A percentile compares a stretch with the other conserved stretches of the same genome.
These are phyloP conservation scores for Oncorhynchus gorbuscha DNA, from an alignment of 2,113 vertebrate genomes.

Conservation along the genomic window DNA sequence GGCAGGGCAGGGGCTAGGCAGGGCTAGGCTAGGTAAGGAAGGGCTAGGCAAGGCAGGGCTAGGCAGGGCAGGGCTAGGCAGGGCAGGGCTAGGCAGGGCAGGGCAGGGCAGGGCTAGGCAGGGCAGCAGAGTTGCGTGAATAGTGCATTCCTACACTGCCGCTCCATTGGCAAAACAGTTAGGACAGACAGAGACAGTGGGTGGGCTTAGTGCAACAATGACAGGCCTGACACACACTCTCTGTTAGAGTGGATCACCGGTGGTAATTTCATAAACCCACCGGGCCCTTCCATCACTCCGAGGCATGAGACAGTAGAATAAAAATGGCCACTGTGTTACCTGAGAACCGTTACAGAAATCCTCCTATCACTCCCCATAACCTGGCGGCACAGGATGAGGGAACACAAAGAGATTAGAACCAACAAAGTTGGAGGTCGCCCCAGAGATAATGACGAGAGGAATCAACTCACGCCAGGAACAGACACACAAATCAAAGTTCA, in stretches of 20 bases:
- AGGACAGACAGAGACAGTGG: slow-evolving; percentile 3
- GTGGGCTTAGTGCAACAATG: slow-evolving; percentile 22
- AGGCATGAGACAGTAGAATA: slow-evolving; percentile 21
- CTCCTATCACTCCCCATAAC: slow-evolving; percentile 8
- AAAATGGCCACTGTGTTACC: slow-evolving; percentile 14
- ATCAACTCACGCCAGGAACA: slow-evolving; percentile 1
- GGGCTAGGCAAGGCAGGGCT: slow-evolving; percentile 39
- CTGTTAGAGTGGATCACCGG: slow-evolving; percentile 18
- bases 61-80: too few relatives aligned
- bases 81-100: too few relatives aligned
- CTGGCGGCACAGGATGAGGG: not conserved
- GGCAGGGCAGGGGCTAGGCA: slow-evolving; percentile 33
- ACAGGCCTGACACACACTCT: slow-evolving; percentile 2
- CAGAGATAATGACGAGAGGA: slow-evolving; percentile 10
- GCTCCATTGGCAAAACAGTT: slow-evolving; percentile 25
- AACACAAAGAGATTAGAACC: slow-evolving; percentile 13
- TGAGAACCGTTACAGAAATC: slow-evolving; percentile 8
- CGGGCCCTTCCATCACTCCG: not conserved
- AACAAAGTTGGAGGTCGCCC: slow-evolving; percentile 5
- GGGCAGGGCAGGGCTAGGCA: slow-evolving; percentile 17
- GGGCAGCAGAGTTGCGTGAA: slow-evolving; percentile 49
- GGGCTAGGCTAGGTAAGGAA: too few relatives aligned
- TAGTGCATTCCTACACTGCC: slow-evolving; percentile 61
- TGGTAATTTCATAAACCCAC: slow-evolving; percentile 26
- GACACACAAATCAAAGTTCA: not conserved